Evolutionary conservation across 2,888 invertebrate species (phyloP).

Genomic region (Hedychridium roseum): DNA sequence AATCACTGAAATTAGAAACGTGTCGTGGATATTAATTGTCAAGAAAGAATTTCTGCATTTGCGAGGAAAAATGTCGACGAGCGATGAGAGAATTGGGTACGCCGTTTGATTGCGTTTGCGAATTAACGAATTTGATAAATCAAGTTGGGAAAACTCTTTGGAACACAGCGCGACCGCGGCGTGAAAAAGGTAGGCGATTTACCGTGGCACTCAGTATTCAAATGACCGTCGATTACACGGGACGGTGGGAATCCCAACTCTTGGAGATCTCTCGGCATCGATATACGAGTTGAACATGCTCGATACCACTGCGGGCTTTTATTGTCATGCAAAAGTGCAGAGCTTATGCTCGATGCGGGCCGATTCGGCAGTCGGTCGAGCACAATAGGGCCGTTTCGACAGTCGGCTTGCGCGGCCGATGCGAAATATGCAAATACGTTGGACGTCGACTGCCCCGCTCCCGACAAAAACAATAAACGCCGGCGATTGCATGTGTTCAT

Average conservation of each 20-base stretch:
- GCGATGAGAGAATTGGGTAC: no score
- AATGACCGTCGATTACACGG: neutral
- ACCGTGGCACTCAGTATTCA: no score
- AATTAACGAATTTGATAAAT: no score
- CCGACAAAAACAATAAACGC: constrained; percentile 59
- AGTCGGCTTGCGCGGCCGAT: constrained; percentile 39
- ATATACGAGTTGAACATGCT: constrained; percentile 44
- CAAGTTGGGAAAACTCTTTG: no score
- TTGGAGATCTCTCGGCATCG: constrained; percentile 25
- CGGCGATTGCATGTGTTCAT: constrained; percentile 58
- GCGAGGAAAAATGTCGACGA: no score
- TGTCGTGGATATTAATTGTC: no score
- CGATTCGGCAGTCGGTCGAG: constrained; percentile 56
- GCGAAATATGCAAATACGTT: constrained; percentile 58
- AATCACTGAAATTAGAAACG: no score
- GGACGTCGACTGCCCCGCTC: constrained; percentile 38
- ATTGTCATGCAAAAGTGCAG: constrained; percentile 59
- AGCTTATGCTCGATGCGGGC: constrained; percentile 57
- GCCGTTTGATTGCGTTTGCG: no score
- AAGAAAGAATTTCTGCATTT: no score
- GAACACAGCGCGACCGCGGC: no score
- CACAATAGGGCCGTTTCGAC: constrained; percentile 50
- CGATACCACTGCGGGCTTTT: constrained; percentile 46
- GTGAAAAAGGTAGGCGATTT: no score
- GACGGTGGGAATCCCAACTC: neutral